Percentiles rank a stretch among this genome's conserved stretches.
These are phyloP conservation scores for Lepidotrigona ventralis DNA, from an alignment of 1,140 invertebrate genomes.

Conservation along the genomic window DNA sequence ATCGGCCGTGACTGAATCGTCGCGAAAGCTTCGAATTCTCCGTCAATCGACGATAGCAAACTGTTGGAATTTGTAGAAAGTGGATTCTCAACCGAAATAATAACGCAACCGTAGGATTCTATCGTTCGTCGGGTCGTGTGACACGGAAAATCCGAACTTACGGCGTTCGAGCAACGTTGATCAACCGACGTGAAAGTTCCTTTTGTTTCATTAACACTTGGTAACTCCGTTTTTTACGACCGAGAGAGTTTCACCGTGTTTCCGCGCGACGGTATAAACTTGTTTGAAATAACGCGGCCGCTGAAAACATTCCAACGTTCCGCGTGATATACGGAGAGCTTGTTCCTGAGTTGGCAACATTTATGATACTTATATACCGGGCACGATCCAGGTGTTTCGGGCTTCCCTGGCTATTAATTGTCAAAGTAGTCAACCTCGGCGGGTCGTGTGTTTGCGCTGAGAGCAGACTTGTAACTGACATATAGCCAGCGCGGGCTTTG, in stretches of 20 bases:
- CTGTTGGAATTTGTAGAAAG: constrained; percentile 1
- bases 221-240: background rate
- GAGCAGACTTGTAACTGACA: constrained; percentile 38
- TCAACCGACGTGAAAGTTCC: background rate
- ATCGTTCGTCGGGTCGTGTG: no score
- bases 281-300: background rate
- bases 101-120: no score
- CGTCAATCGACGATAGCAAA: background rate
- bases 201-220: background rate
- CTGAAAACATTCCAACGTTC: background rate
- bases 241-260: background rate
- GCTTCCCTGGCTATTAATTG: constrained; percentile 32
- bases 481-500: background rate
- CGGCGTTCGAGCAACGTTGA: background rate
- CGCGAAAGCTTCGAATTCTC: constrained; percentile 9
- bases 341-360: constrained; percentile 13
- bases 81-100: no score
- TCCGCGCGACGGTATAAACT: background rate
- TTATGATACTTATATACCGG: constrained; percentile 31
- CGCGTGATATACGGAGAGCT: background rate
- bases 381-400: constrained; percentile 17
- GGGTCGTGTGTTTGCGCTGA: constrained; percentile 11
- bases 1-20: background rate
- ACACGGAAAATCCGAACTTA: background rate
- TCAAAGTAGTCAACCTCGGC: constrained; percentile 15